Evolutionary conservation across 2,113 vertebrate genomes (phyloP).

Genomic region (Triplophysa rosa): DNA sequence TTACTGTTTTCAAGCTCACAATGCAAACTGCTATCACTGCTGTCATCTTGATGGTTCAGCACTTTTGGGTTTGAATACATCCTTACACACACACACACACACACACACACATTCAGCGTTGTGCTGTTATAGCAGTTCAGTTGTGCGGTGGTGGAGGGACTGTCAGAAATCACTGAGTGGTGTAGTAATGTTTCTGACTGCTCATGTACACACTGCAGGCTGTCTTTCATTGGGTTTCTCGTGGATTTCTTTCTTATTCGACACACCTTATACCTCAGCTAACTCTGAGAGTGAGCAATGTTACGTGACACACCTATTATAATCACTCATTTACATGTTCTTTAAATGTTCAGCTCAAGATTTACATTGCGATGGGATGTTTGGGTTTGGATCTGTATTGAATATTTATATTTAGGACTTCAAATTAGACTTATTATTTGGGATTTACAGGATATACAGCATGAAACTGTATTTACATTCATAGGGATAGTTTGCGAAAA

Average conservation of each 20-base stretch:
- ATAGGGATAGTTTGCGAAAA: no score
- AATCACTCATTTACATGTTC: not conserved
- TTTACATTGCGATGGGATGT: not conserved
- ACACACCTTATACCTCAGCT: not conserved
- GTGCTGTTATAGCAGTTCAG: slow-evolving; percentile 36
- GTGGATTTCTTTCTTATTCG: slow-evolving; percentile 4
- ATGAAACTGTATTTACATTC: no score
- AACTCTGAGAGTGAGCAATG: not conserved
- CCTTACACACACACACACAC: slow-evolving; percentile 36
- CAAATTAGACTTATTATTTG: no score
- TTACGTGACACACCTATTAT: not conserved
- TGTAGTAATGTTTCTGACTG: slow-evolving; percentile 67
- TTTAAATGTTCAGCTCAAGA: not conserved
- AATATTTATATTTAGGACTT: no score
- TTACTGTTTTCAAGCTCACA: slow-evolving; percentile 43
- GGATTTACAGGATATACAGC: no score
- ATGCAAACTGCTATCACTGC: slow-evolving; percentile 38
- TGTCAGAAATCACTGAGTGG: slow-evolving; percentile 59
- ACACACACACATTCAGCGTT: slow-evolving; percentile 20
- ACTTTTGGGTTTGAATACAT: slow-evolving; percentile 42
- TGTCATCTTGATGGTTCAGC: slow-evolving; percentile 46
- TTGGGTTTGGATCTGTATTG: not conserved
- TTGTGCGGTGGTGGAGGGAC: slow-evolving; percentile 39
- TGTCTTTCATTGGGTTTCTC: slow-evolving; percentile 45
- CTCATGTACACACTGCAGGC: slow-evolving; percentile 62